Evolutionary conservation across 2,113 vertebrate species (phyloP).

Genomic region (Cyphomyrus plagiostoma): DNA sequence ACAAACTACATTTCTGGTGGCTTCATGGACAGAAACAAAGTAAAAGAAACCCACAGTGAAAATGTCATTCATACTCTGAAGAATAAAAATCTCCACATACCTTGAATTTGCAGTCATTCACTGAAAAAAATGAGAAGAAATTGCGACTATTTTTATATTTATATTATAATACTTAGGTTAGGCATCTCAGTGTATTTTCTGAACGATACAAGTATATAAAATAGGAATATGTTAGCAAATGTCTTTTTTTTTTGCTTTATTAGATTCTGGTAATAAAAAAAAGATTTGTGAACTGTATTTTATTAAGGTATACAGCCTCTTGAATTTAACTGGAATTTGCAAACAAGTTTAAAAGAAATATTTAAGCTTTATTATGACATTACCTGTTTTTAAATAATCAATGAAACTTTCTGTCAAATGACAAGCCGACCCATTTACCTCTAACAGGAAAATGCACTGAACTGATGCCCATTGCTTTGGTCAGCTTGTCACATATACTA

Average conservation of each 20-base stretch:
- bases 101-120: background rate
- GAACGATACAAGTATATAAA: slow-evolving; percentile 21
- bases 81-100: background rate
- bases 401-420: background rate
- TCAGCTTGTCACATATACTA: background rate
- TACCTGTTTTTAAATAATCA: slow-evolving; percentile 7
- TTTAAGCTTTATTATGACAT: slow-evolving; percentile 19
- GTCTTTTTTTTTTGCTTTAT: slow-evolving; percentile 39
- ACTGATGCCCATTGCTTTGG: background rate
- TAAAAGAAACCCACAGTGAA: background rate
- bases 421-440: slow-evolving; percentile 17
- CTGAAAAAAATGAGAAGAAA: background rate
- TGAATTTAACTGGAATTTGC: slow-evolving; percentile 16
- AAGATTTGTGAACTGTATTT: slow-evolving; percentile 25
- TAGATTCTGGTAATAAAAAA: slow-evolving; percentile 30
- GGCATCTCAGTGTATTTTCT: slow-evolving; percentile 44
- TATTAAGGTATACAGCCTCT: slow-evolving; percentile 5
- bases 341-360: slow-evolving; percentile 13
- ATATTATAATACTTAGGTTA: slow-evolving; percentile 7
- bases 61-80: background rate
- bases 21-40: background rate
- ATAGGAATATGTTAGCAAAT: slow-evolving; percentile 38
- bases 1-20: background rate
- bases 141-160: slow-evolving; percentile 15
- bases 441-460: background rate